phyloP scores from a whole-genome alignment of 2,797 vertebrate genomes.

The Gallirallus australis region DNA sequence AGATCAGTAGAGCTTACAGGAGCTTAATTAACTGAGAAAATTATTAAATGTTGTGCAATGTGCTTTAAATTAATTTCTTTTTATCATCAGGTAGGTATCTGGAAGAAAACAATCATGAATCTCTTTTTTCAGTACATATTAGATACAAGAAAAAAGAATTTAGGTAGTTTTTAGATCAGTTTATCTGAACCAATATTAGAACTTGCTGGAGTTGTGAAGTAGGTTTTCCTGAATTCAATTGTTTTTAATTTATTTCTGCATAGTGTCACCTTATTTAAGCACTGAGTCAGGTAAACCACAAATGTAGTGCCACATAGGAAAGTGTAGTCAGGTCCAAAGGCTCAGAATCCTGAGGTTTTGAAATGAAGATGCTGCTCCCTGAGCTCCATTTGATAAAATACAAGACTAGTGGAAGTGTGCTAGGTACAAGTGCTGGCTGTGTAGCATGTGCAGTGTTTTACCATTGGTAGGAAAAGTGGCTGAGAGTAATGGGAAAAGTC shows the following conservation, averaged over 20 bases:
- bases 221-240: background rate
- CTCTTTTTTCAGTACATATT: background rate
- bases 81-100: background rate
- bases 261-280: background rate
- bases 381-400: background rate
- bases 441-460: background rate
- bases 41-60: background rate
- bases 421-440: background rate
- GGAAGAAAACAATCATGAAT: background rate
- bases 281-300: background rate
- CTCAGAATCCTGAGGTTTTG: background rate
- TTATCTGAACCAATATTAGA: background rate
- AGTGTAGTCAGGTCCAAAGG: background rate
- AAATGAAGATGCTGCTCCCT: background rate
- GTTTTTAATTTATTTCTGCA: background rate
- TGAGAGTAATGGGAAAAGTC: background rate
- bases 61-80: background rate
- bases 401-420: background rate
- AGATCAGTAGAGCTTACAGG: background rate
- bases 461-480: background rate
- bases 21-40: constrained; percentile 1
- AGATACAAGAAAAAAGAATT: background rate
- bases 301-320: background rate
- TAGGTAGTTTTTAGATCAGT: background rate
- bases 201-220: background rate